Percentiles rank a stretch among this genome's conserved stretches.
Evolutionary conservation across 2,888 invertebrate genomes (phyloP).

Genomic region (Aporophyla nigra): DNA sequence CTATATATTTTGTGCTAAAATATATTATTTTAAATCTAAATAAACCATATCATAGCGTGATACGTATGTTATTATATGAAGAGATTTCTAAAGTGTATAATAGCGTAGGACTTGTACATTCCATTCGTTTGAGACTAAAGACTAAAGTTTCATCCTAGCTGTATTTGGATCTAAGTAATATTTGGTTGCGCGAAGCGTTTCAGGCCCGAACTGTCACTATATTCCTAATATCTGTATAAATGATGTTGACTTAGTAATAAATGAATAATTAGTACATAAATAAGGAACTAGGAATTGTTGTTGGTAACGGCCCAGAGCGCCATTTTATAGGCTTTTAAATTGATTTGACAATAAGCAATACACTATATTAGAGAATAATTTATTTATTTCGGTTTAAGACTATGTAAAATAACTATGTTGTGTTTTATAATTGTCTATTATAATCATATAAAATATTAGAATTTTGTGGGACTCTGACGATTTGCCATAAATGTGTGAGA

Average conservation of each 20-base stretch:
- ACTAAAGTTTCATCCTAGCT: constrained; percentile 55
- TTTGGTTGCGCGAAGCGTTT: constrained; percentile 61
- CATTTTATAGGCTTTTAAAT: constrained; percentile 79
- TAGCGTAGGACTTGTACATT: constrained; percentile 73
- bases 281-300: constrained; percentile 81
- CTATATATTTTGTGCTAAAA: constrained; percentile 63
- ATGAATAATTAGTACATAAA: constrained; percentile 82
- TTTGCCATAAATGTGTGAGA: constrained; percentile 90
- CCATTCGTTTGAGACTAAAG: constrained; percentile 68
- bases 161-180: constrained; percentile 48
- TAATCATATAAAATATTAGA: constrained; percentile 79
- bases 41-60: constrained; percentile 84
- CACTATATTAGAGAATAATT: constrained; percentile 85
- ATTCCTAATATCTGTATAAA: constrained; percentile 76
- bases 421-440: constrained; percentile 89
- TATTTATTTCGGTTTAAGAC: constrained; percentile 90
- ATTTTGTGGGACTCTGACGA: constrained; percentile 84
- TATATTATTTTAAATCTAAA: constrained; percentile 71
- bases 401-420: constrained; percentile 89
- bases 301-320: constrained; percentile 65
- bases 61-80: constrained; percentile 74
- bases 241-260: constrained; percentile 75
- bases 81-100: constrained; percentile 68
- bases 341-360: constrained; percentile 90
- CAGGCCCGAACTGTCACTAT: constrained; percentile 62